Evolutionary conservation across 2,113 vertebrate genomes (phyloP), one percentile per base, ranked within the genome.

Genomic region (Nycticryphes semicollaris): DNA sequence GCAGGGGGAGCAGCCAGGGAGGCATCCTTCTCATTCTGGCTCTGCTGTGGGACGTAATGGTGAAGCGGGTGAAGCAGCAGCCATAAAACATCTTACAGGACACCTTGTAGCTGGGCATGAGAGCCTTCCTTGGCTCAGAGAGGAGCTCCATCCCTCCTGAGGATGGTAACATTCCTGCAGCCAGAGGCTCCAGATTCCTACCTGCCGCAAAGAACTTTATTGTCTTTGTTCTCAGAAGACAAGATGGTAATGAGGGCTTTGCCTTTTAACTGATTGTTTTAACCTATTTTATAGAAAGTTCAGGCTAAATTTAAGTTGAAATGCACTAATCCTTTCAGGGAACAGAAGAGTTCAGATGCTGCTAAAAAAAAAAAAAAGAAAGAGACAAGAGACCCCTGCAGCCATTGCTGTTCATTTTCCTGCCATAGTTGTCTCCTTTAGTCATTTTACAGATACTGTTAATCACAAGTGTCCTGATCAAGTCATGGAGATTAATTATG

Each of bases 11-110:
- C 1, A 7, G 47, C 28, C 1, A 1, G 27, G n/a, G 37, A 22
- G 5, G 10, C 14, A 4, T 56, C 28, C 11, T 76, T 23, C 48
- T 62, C 3, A 1, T 33, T 39, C 4, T 0, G 6, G 17, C 33
- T 45, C 37, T 63, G 21, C 56, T n/a, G 6, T 51, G 75, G 37
- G 28, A 66, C 3, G 0, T 33, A 39, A 45, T 9, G 17, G 35
- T 27, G 45, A 68, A 91, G 48, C 51, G 69, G 17, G 35, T 27
- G 45, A 68, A 91, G 48, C 51, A 73, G 30, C 50, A 88, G 20
- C 24, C 22, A 2, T 60, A 35, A 74, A 90, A 59, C 2, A 0
- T 47, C 48, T 60, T 83, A 27, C 13, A 47, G 56, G 9, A 28
- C 12, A 41, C 16, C 23, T 27, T n/a, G 9, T 12, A 28, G 11